These are phyloP conservation scores for Drosophila borborema DNA, from an alignment of 2,888 invertebrate genomes.

Conservation along the genomic window DNA sequence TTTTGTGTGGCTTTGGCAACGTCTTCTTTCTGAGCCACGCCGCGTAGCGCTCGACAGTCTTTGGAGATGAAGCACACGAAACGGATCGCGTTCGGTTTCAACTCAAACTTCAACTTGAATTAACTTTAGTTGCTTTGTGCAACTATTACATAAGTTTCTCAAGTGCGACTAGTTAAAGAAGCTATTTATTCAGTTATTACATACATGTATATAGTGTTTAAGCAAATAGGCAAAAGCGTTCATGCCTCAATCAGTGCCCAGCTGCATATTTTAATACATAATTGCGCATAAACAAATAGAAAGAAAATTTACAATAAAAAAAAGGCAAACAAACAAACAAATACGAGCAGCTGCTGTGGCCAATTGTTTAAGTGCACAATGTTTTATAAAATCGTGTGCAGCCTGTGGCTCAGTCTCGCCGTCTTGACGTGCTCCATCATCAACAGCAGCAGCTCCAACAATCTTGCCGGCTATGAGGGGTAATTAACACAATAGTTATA, in stretches of 20 bases:
- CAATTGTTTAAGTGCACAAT: constrained; percentile 47
- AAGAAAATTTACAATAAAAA: constrained; percentile 9
- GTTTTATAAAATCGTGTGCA: constrained; percentile 70
- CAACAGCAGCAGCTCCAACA: constrained; percentile 51
- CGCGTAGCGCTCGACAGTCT: constrained; percentile 80
- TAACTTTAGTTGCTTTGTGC: constrained; percentile 19
- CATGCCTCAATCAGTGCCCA: constrained; percentile 37
- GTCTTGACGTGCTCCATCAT: constrained; percentile 45
- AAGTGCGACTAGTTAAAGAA: constrained; percentile 57
- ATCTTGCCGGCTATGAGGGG: constrained; percentile 82
- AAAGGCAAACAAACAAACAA: constrained; percentile 5
- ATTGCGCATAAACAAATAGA: constrained; percentile 35
- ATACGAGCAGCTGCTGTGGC: neutral
- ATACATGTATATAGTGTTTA: constrained; percentile 20
- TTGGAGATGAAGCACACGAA: constrained; percentile 81
- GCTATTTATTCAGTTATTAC: constrained; percentile 11
- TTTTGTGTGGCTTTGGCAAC: constrained; percentile 57
- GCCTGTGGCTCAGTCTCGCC: constrained; percentile 56
- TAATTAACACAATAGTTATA: constrained; percentile 59
- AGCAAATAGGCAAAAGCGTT: constrained; percentile 47
- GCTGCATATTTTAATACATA: constrained; percentile 73
- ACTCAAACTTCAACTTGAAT: neutral
- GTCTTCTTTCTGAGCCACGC: constrained; percentile 83
- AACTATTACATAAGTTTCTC: constrained; percentile 56
- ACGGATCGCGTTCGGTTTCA: constrained; percentile 46